A percentile compares a stretch with the other conserved stretches of the same genome.
These are phyloP conservation scores for Halcyon malimbica DNA, from an alignment of 2,113 vertebrate genomes.

Conservation along the genomic window DNA sequence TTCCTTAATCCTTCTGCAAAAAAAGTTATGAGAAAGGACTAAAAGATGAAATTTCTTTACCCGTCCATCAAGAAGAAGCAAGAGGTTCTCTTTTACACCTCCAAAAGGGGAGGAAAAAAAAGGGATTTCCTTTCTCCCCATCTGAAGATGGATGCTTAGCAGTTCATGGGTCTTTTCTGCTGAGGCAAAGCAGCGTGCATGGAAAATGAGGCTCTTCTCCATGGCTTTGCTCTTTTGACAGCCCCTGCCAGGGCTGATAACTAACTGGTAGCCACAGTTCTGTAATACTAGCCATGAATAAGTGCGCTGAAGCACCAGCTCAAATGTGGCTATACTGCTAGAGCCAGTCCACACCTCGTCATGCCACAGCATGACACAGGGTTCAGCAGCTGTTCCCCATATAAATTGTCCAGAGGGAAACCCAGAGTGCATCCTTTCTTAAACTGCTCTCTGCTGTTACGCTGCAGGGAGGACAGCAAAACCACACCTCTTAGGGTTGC, in stretches of 20 bases:
- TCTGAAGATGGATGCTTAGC: not conserved
- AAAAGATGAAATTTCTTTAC: not conserved
- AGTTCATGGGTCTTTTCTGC: not conserved
- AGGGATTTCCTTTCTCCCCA: not conserved
- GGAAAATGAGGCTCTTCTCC: not conserved
- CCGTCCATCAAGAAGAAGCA: not conserved
- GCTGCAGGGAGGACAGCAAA: not conserved
- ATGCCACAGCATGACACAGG: not conserved
- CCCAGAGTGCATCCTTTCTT: not conserved
- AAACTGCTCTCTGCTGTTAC: not conserved
- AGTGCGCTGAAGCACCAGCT: not conserved
- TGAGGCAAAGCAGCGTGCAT: not conserved
- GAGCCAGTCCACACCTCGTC: not conserved
- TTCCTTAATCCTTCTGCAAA: not conserved
- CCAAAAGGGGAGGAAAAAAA: not conserved
- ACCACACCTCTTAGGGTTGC: not conserved
- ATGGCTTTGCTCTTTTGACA: not conserved
- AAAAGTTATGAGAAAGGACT: not conserved
- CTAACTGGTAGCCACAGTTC: not conserved
- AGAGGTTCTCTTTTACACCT: not conserved
- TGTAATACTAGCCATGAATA: not conserved
- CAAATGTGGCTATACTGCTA: not conserved
- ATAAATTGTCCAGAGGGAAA: not conserved
- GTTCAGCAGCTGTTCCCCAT: not conserved
- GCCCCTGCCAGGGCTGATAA: not conserved